Conservation (phyloP, 92 coral and sea anemone genomes). For the Siderastrea siderea region DNA sequence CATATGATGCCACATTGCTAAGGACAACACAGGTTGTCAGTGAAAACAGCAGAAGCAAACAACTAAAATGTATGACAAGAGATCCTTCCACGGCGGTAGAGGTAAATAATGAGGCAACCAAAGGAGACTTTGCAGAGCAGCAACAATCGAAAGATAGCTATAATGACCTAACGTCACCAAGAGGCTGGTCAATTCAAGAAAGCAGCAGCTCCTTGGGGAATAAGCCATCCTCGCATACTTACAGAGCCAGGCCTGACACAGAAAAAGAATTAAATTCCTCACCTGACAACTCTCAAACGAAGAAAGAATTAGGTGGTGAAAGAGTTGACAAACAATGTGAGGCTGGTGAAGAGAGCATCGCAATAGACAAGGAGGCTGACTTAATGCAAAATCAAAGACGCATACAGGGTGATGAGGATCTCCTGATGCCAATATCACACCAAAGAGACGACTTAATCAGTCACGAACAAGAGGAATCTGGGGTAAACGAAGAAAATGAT, state of each 20-base stretch:
- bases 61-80: conserved; percentile 23
- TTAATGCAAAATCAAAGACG: conserved; percentile 38
- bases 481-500: background rate
- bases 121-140: background rate
- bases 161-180: background rate
- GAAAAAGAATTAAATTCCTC: background rate
- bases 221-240: background rate
- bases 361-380: conserved; percentile 44
- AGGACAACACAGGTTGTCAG: background rate
- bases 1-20: background rate
- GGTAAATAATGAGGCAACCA: background rate
- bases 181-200: background rate
- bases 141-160: background rate
- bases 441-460: background rate
- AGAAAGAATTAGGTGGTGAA: too few species aligned
- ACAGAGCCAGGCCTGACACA: background rate
- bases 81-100: background rate
- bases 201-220: background rate
- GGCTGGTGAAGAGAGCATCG: conserved; percentile 26
- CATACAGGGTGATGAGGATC: conserved; percentile 50
- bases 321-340: too few species aligned
- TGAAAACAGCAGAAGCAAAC: background rate
- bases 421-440: background rate
- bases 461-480: background rate
- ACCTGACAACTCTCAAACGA: too few species aligned